Evolutionary conservation across 2,113 vertebrate species (phyloP), one percentile per base, ranked within the genome.

Genomic region (Mixornis gularis): DNA sequence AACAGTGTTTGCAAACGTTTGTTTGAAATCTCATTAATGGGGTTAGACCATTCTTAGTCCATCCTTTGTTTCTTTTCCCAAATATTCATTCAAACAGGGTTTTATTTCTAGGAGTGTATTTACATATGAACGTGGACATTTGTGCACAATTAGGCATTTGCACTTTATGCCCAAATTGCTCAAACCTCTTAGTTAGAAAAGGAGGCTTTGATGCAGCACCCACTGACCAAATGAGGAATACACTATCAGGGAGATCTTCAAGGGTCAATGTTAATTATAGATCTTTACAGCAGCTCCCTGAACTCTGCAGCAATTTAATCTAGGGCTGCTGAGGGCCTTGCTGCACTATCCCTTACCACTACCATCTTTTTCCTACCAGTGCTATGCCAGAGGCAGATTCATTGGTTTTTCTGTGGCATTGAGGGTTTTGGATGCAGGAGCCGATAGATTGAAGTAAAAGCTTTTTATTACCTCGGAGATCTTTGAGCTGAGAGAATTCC

Each of bases 201-300:
- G 3, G 34, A 72, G 59, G 26, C 43, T 92, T 85, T 69, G 55
- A 46, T 72, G 44, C 51, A 64, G 49, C 63, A 69, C 58, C 44
- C 41, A 22, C 53, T 94, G 79, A 69, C 74, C 87, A 76, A 85
- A 72, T 26, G 85, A 85, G 73, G 85, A 94, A 65, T 1, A 18
- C 30, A 32, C 49, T 56, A 65, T 17, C 49, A 64, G 65, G 41
- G 62, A 81, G 41, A 41, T 34, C 40, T 79, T 79, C 70, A 66
- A 91, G 66, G 79, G 81, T 93, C 88, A 74, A 0, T 65, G 81
- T 71, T 92, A 95, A 87, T 85, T 92, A 87, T 92, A 92, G 87
- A 49, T 70, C 71, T 79, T 92, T 92, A 85, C 81, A 87, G 51
- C 84, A 89, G n/a, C 71, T 51, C 81, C 55, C 60, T 93, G 92